These are phyloP conservation scores for Orthosia gothica DNA, from an alignment of 2,888 invertebrate species.

Conservation along the genomic window DNA sequence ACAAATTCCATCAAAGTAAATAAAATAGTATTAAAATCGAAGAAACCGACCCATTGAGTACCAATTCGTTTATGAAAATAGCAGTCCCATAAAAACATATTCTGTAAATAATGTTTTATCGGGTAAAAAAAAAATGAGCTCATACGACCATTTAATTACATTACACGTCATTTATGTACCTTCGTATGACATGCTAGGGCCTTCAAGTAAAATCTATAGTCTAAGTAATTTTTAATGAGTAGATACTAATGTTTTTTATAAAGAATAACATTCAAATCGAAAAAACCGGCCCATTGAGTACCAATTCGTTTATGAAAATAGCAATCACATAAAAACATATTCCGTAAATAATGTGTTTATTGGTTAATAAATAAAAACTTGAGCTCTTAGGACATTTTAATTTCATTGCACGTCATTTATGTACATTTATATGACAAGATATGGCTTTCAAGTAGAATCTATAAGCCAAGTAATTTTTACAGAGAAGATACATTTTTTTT, in stretches of 20 bases:
- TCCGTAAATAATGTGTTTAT: no score
- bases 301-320: not conserved
- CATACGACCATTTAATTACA: conserved; percentile 1
- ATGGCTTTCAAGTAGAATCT: conserved; percentile 12
- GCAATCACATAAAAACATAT: conserved; percentile 4
- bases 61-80: not conserved
- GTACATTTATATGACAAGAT: conserved; percentile 11
- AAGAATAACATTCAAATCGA: not conserved
- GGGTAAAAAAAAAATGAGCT: no score
- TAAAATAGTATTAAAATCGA: not conserved
- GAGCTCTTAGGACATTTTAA: not conserved
- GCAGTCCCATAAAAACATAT: conserved; percentile 6
- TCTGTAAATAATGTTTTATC: no score
- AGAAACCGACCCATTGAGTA: not conserved
- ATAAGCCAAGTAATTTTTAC: not conserved
- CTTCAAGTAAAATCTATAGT: conserved; percentile 8
- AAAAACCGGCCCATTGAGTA: not conserved
- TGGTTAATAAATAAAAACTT: no score
- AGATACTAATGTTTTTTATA: not conserved
- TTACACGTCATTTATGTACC: not conserved
- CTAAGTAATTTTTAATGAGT: conserved; percentile 2
- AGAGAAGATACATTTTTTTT: not conserved
- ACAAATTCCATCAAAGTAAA: no score
- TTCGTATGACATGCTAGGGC: conserved; percentile 8
- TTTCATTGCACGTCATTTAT: not conserved